Evolutionary conservation across 2,113 vertebrate genomes (phyloP), one percentile per base, ranked within the genome.

Genomic region (Spea bombifrons): DNA sequence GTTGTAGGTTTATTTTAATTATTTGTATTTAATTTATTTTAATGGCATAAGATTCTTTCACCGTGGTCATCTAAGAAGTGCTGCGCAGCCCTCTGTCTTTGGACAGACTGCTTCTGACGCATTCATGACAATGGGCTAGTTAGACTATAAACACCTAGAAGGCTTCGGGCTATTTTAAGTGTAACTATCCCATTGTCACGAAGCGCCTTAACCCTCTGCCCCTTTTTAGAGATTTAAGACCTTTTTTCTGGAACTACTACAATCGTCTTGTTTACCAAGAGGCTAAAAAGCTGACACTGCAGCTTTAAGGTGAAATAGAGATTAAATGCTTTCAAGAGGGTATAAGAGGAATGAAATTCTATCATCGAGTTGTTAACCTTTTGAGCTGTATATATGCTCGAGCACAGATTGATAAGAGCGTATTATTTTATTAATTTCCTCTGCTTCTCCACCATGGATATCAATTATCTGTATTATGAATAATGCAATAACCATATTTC

Each of bases 381-480:
- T 73, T 59, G 44, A 74, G 65, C 71, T 74, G 49, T 68, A 15
- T 66, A 67, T 68, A 59, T 80, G 17, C 47, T 46, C 5, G 46
- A 74, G 78, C 78, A 67, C 44, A 80, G 78, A 74, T 68, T 80
- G 71, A 80, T 79, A 80, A 68, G 50, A 74, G 64, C 69, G 61
- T 80, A 74, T 80, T 80, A 68, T 74, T 80, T 80, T 78, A 80
- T 74, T 80, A 74, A 80, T 80, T 80, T 68, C 53, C 53, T 49
- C 52, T 74, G 46, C 78, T 68, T 6, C 45, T 68, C 74, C 71
- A 61, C 52, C 10, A 45, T 67, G 78, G 64, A 68, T 80, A 80
- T 80, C 78, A 80, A 74, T 74, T 73, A 80, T 68, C 71, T 68
- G 50, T 9, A 16, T n/a, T 44, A 74, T 80, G 63, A 80, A 74